Percentiles rank a stretch among this genome's conserved stretches.
These are phyloP conservation scores for Passerina amoena DNA, from an alignment of 2,113 vertebrate species.

Conservation along the genomic window DNA sequence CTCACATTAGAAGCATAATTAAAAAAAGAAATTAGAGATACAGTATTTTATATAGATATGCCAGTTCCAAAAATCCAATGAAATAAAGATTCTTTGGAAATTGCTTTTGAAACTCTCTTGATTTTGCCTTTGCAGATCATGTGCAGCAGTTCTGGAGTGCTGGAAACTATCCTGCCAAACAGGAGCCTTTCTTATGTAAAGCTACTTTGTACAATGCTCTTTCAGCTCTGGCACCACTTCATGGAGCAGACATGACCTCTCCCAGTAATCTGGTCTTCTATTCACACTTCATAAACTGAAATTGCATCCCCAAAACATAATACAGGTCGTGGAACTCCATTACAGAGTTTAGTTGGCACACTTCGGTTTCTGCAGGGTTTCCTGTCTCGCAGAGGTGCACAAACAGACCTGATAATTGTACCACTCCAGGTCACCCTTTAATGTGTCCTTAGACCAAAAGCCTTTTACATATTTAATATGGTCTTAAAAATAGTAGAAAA, in stretches of 20 bases:
- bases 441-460: background rate
- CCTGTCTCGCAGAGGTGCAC: background rate
- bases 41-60: background rate
- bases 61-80: background rate
- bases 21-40: rapidly evolving
- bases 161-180: background rate
- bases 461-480: background rate
- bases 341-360: rapidly evolving
- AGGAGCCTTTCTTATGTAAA: background rate
- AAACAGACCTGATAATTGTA: background rate
- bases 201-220: background rate
- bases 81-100: background rate
- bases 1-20: background rate
- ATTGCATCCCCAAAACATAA: background rate
- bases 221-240: background rate
- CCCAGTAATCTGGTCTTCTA: background rate
- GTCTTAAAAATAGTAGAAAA: background rate
- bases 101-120: background rate
- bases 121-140: background rate
- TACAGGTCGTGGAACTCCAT: background rate
- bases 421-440: background rate
- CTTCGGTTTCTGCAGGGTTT: background rate
- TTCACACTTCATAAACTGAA: background rate
- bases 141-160: background rate
- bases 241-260: background rate